Conservation (phyloP, 2,113 vertebrate species). For the Caranx ignobilis region DNA sequence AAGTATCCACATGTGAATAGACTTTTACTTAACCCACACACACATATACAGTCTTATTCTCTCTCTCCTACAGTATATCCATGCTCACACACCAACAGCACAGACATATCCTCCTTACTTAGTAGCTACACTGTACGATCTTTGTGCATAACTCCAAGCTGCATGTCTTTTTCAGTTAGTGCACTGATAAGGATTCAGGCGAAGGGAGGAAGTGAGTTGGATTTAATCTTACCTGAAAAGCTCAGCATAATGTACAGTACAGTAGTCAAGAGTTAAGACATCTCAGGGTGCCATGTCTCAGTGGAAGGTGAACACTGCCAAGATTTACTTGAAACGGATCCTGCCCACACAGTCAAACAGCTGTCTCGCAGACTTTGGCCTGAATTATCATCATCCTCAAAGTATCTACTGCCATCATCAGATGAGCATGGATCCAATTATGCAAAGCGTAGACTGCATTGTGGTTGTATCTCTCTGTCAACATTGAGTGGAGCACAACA, state of each 20-base stretch:
- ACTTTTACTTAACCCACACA: neutral
- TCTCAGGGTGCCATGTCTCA: neutral
- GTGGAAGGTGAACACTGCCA: neutral
- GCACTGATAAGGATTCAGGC: neutral
- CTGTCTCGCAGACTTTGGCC: neutral
- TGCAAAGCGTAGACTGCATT: conserved; percentile 28
- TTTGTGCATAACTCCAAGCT: neutral
- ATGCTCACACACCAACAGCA: neutral
- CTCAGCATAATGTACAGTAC: neutral
- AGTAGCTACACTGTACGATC: neutral
- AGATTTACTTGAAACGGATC: conserved; percentile 10
- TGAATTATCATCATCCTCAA: conserved; percentile 44
- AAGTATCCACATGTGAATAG: neutral
- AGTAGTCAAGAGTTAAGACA: neutral
- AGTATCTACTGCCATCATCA: neutral
- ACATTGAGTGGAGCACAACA: conserved; percentile 31
- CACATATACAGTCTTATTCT: neutral
- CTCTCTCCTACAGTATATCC: neutral
- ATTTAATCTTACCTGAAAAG: neutral
- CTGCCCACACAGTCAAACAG: neutral
- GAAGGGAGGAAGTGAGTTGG: neutral
- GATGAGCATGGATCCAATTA: conserved; percentile 47
- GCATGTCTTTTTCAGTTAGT: neutral
- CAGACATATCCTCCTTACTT: neutral
- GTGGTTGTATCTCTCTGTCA: conserved; percentile 33